A percentile compares a stretch with the other conserved stretches of the same genome.
Evolutionary conservation across 2,888 invertebrate species (phyloP).

Genomic region (Strigamia maritima): DNA sequence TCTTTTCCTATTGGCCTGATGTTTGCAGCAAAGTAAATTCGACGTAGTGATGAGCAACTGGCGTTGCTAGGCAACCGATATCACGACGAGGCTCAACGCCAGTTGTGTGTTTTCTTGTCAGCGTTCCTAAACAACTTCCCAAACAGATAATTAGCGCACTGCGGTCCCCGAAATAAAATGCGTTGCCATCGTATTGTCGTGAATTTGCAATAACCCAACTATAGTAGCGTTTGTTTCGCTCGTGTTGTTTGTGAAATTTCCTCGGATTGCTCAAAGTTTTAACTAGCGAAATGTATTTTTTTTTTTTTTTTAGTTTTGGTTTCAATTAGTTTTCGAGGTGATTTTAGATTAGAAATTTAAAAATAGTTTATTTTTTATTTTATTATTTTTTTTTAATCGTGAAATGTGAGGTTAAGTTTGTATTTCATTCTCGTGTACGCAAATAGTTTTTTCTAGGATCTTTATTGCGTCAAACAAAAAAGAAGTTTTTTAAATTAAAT

Average conservation of each 20-base stretch:
- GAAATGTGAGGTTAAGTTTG: too few relatives aligned
- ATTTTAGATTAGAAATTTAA: too few relatives aligned
- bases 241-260: neutral
- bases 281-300: too few relatives aligned
- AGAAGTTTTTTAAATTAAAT: too few relatives aligned
- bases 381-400: too few relatives aligned
- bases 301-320: too few relatives aligned
- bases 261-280: too few relatives aligned
- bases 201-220: conserved; percentile 6
- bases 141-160: conserved; percentile 31
- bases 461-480: too few relatives aligned
- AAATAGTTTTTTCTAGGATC: too few relatives aligned
- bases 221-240: neutral
- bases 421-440: too few relatives aligned
- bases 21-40: conserved; percentile 23
- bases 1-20: conserved; percentile 9
- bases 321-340: too few relatives aligned
- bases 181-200: neutral
- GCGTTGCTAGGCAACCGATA: conserved; percentile 15
- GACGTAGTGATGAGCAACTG: conserved; percentile 27
- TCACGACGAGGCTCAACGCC: conserved; percentile 9
- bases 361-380: too few relatives aligned
- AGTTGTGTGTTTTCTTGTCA: conserved; percentile 33
- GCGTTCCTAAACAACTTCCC: conserved; percentile 32
- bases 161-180: conserved; percentile 14